These are phyloP conservation scores for Phortica variegata DNA, from an alignment of 1,140 invertebrate genomes.

Conservation along the genomic window DNA sequence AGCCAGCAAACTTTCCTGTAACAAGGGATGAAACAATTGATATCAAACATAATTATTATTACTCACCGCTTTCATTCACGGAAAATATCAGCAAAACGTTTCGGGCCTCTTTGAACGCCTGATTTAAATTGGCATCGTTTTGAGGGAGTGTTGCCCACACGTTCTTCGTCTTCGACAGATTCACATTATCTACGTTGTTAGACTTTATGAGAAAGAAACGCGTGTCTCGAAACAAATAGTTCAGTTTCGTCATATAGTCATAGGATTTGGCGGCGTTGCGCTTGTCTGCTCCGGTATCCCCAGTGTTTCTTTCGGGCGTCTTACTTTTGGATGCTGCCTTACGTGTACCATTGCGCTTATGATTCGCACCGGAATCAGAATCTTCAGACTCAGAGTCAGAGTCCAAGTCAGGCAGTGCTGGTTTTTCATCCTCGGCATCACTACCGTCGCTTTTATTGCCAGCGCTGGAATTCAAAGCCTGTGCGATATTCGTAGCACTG, in stretches of 20 bases:
- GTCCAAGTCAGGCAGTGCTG: constrained; percentile 26
- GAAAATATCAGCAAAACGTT: constrained; percentile 97
- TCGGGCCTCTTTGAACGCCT: constrained; percentile 86
- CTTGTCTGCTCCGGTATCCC: constrained; percentile 19
- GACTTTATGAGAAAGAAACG: constrained; percentile 97
- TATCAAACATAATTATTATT: no score
- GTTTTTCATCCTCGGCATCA: constrained; percentile 38
- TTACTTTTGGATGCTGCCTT: constrained; percentile 33
- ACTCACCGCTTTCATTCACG: constrained; percentile 89
- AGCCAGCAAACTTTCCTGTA: constrained; percentile 77
- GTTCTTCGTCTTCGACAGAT: constrained; percentile 89
- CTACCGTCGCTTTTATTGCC: constrained; percentile 44
- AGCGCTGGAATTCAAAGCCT: constrained; percentile 3
- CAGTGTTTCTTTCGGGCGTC: constrained; percentile 36
- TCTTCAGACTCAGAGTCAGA: constrained; percentile 40
- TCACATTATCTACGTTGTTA: constrained; percentile 96
- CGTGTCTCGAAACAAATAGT: constrained; percentile 92
- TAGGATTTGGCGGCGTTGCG: constrained; percentile 66
- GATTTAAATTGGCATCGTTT: constrained; percentile 95
- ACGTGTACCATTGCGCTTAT: constrained; percentile 41
- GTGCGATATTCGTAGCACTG: constrained; percentile 7
- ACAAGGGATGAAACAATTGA: not conserved
- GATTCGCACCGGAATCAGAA: constrained; percentile 49
- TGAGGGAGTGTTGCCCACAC: constrained; percentile 97
- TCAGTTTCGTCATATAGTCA: constrained; percentile 86